Evolutionary conservation across 37 sponge, comb jelly and placozoan species (phyloP), one percentile per base, ranked within the genome.

Genomic region (Amphimedon queenslandica): DNA sequence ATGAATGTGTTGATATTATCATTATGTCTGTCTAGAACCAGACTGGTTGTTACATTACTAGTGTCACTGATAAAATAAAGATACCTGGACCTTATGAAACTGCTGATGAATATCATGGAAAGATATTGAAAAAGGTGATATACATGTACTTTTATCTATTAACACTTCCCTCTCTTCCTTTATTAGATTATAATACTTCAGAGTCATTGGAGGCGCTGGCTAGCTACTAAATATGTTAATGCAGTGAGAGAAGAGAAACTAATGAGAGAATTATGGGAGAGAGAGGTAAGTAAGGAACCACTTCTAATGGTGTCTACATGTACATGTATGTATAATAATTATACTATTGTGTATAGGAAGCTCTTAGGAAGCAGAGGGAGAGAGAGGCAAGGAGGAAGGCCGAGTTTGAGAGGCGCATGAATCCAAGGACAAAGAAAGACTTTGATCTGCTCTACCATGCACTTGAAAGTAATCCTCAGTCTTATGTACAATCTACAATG

Each of bases 401-500:
- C n/a, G 90, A 96, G 77, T 92, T 88, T 82, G 83, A 89, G n/a
- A 37, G 96, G 10, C 43, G 93, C 8, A 80, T 92, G 75, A 88
- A 96, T 76, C 96, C 96, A 27, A 66, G 47, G 4, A 81, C 90
- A 42, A 89, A 89, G 55, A 93, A 96, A 58, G 96, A 96, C 75
- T 96, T 96, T 81, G 93, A 96, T 1, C 73, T 92, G 27, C 81
- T 96, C 38, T 96, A 92, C 69, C 90, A 89, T 51, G 90, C 96
- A 25, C 66, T 96, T 58, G 96, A 96, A 51, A 78, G 93, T 89
- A 55, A 77, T 90, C 51, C 13, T 13, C 13, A 47, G 8, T 25
- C 8, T 42, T 1, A 3, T 67, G 38, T n/a, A n/a, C n/a, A n/a
- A n/a, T n/a, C n/a, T n/a, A n/a, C n/a, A n/a, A n/a, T n/a, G 28